Base-by-base conservation (phyloP, 2,113 vertebrate species). In the Crocuta crocuta region DNA sequence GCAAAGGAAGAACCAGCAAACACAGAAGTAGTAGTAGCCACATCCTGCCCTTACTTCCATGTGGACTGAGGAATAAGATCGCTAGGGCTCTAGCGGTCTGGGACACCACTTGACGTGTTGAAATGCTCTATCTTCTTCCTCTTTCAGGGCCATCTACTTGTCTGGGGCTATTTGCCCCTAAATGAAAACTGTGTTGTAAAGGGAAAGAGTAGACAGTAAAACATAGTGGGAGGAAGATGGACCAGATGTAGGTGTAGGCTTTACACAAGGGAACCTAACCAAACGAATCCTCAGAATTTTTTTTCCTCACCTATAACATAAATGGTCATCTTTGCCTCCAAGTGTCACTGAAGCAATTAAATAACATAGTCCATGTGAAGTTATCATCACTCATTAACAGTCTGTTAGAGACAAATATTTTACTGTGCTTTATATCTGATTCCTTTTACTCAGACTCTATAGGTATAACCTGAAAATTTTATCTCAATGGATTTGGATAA, bases 101-200 rank as follows among this genome's bases (percentile, higher is more conserved):
- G 9, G 16, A 53, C 1, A n/a, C 0, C 2, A 39, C 0, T 68
- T n/a, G 28, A 16, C 13, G 1, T 70, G 9, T 12, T 10, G 24
- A 79, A 66, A 66, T 35, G 4, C 0, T 89, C 43, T 74, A 1
- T 7, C 31, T 74, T 23, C n/a, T 58, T 45, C 15, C 19, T 88
- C 5, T 33, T 73, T 83, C 28, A 50, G 10, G 9, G 21, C 8
- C 28, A 15, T 53, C 50, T 85, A 5, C 17, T 74, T 1, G 0
- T 31, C 23, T n/a, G 24, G 26, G 5, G 0, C 16, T 93, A 65
- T n/a, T n/a, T 65, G 5, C 26, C 68, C 65, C 17, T n/a, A 24
- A 85, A 4, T 70, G 4, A 84, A 23, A 82, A 71, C 2, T 73
- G 5, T 15, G 33, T 31, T 63, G 28, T 35, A 91, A 2, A 83